Percentiles rank a stretch among this genome's conserved stretches.
Conservation (phyloP, 2,113 vertebrate species). For the Notarius lentiginosus region DNA sequence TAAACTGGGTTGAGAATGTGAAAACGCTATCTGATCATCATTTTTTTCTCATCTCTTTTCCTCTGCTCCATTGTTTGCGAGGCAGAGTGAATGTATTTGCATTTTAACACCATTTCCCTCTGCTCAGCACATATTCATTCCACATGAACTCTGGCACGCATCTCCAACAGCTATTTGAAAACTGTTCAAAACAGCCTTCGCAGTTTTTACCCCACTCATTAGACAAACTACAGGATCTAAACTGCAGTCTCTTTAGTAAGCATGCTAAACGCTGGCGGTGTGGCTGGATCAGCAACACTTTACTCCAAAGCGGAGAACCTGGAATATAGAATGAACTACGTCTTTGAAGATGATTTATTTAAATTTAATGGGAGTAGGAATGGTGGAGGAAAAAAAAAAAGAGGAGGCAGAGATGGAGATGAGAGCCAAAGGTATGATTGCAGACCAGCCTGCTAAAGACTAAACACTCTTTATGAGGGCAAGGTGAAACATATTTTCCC, state of each 20-base stretch:
- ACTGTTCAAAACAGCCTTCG: constrained; percentile 13
- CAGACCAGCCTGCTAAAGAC: constrained; percentile 32
- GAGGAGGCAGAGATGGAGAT: background rate
- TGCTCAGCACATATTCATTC: constrained; percentile 29
- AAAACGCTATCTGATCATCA: background rate
- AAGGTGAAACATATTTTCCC: constrained; percentile 23
- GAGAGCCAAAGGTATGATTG: constrained; percentile 20
- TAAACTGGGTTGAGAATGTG: background rate
- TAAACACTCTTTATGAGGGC: constrained; percentile 1
- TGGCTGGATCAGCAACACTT: constrained; percentile 42
- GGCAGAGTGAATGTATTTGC: constrained; percentile 26
- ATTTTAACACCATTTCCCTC: constrained; percentile 33
- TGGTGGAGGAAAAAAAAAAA: background rate
- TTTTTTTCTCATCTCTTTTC: background rate
- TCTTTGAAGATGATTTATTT: constrained; percentile 25
- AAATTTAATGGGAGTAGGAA: background rate
- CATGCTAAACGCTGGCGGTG: constrained; percentile 7
- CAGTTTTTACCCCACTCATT: constrained; percentile 6
- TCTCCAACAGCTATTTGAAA: constrained; percentile 28
- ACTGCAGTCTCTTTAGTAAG: constrained; percentile 21
- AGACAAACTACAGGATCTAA: constrained; percentile 22
- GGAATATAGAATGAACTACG: background rate
- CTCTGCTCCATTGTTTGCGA: background rate
- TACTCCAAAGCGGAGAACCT: constrained; percentile 17
- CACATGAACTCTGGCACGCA: constrained; percentile 5